These are phyloP conservation scores for Drosophila mauritiana DNA, from an alignment of 1,140 invertebrate genomes.

Conservation along the genomic window DNA sequence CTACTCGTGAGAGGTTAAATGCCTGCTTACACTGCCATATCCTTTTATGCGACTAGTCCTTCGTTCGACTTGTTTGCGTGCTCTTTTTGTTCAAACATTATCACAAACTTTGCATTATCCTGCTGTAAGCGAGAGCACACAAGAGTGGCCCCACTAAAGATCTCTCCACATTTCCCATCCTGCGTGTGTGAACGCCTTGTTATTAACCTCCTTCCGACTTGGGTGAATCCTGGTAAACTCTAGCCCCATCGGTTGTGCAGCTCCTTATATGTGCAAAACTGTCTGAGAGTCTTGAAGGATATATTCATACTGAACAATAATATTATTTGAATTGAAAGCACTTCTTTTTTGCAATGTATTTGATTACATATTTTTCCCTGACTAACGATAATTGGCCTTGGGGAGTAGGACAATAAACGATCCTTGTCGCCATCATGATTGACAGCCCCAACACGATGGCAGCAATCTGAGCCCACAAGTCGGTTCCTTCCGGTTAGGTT, in stretches of 20 bases:
- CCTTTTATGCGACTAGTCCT: conserved; percentile 25
- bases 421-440: conserved; percentile 23
- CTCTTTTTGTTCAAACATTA: conserved; percentile 46
- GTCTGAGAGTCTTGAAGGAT: conserved; percentile 10
- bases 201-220: conserved; percentile 63
- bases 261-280: conserved; percentile 48
- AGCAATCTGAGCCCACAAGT: conserved; percentile 40
- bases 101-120: conserved; percentile 51
- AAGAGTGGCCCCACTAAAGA: conserved; percentile 9
- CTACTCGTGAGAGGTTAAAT: conserved; percentile 41
- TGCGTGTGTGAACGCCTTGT: conserved; percentile 28
- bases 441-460: conserved; percentile 32
- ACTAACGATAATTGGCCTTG: conserved; percentile 30
- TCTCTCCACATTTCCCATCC: background rate
- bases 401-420: conserved; percentile 27
- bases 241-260: conserved; percentile 37
- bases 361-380: conserved; percentile 2
- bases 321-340: no score
- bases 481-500: conserved; percentile 28
- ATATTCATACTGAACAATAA: no score
- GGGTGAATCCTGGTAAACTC: conserved; percentile 43
- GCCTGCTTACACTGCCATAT: conserved; percentile 37
- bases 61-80: conserved; percentile 26
- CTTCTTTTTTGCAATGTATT: no score
- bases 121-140: conserved; percentile 31